Evolutionary conservation across 2,113 vertebrate species (phyloP), one percentile per base, ranked within the genome.

Genomic region (Mystacornis crossleyi): DNA sequence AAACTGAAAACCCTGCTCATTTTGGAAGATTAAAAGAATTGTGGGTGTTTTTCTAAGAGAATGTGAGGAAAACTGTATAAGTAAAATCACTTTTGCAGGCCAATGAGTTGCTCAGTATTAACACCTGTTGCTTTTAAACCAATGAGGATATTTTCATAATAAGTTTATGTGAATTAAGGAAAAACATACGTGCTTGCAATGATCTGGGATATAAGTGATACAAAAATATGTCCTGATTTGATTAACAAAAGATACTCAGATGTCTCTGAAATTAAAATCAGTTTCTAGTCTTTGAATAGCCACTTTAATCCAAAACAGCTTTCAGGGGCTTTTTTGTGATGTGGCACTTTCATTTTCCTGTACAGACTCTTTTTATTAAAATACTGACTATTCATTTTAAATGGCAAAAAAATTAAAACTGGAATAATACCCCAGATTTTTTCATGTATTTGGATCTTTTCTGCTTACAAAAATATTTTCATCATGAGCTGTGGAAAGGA

Each of bases 401-500:
- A 64, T 75, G 17, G 34, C 38, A 17, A 79, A 89, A 80, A 70
- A 25, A 45, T 4, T 66, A 3, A 40, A 62, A 14, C 20, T 75
- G 90, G 72, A 91, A 82, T 94, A 87, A 81, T 36, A 79, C 12
- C 17, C 23, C 67, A 64, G 61, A 34, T 64, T 81, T 86, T 94
- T 94, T 65, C 34, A 79, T 94, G 45, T 73, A 3, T 92, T 97
- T 94, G 73, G 66, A 89, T 86, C 29, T 85, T 97, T 95, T 90
- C 40, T 85, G 36, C 38, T 80, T 43, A 19, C 73, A 92, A 93
- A 34, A 53, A 78, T 50, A 82, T 14, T 88, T 74, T 62, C 90
- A 33, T 82, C 79, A 99, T 99, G 99, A 98, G 98, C 92, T 96
- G 97, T 78, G 99, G 99, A 89, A 97, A 96, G 36, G 98, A 98